Conservation (phyloP, 1,140 invertebrate species). For the Harpegnathos saltator region DNA sequence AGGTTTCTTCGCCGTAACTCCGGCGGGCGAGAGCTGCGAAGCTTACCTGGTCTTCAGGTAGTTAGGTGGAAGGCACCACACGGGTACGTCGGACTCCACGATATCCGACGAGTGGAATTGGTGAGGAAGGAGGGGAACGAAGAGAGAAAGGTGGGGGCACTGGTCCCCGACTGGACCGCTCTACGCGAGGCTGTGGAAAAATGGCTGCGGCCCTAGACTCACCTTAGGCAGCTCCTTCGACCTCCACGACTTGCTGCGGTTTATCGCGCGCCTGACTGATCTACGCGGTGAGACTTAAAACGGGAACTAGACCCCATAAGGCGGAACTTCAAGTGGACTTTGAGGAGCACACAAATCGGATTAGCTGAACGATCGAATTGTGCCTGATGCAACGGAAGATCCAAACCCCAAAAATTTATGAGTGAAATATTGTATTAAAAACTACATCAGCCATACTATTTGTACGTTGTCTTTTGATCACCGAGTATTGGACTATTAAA, state of each 20-base stretch:
- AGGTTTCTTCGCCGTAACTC: constrained; percentile 79
- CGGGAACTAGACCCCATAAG: not conserved
- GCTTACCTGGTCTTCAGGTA: constrained; percentile 60
- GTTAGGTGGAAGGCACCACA: constrained; percentile 76
- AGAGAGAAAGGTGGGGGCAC: constrained; percentile 55
- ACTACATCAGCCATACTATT: too few species aligned
- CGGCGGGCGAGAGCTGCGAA: constrained; percentile 65
- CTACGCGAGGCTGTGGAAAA: constrained; percentile 74
- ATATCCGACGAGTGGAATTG: constrained; percentile 64
- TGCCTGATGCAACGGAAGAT: too few species aligned
- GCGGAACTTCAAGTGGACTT: constrained; percentile 1
- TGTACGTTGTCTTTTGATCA: too few species aligned
- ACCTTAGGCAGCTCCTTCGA: constrained; percentile 70
- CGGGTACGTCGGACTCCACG: constrained; percentile 62
- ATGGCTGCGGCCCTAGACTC: constrained; percentile 75
- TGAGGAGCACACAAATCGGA: too few species aligned
- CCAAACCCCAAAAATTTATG: not conserved
- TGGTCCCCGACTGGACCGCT: constrained; percentile 74
- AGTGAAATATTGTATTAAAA: too few species aligned
- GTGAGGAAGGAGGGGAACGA: constrained; percentile 52
- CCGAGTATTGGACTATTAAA: not conserved
- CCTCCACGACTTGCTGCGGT: constrained; percentile 56
- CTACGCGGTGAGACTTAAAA: constrained; percentile 26
- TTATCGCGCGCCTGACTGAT: constrained; percentile 33
- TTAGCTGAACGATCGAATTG: not conserved